Evolutionary conservation across 2,797 vertebrate genomes (phyloP).

Genomic region (Sebastolobus altivelis): DNA sequence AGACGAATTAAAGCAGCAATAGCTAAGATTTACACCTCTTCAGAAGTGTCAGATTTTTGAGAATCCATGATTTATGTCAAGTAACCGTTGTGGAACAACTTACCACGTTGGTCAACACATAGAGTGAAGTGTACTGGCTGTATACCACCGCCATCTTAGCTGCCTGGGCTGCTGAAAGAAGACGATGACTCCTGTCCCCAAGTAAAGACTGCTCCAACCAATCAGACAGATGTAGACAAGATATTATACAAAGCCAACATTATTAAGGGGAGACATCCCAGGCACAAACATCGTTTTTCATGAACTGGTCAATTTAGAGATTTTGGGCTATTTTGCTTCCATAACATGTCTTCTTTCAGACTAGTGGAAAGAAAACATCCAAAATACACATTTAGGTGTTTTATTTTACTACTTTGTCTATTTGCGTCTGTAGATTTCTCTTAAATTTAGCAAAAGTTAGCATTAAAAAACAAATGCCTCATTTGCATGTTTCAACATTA

Average conservation of each 20-base stretch:
- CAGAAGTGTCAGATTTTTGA: not conserved
- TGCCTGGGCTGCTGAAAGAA: slow-evolving; percentile 92
- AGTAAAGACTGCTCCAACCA: slow-evolving; percentile 83
- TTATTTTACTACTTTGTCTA: too few relatives aligned
- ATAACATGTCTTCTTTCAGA: too few relatives aligned
- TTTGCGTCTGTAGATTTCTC: too few relatives aligned
- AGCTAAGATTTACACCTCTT: not conserved
- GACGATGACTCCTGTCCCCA: slow-evolving; percentile 83
- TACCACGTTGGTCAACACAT: slow-evolving; percentile 93
- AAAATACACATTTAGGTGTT: too few relatives aligned
- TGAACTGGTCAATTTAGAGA: too few relatives aligned
- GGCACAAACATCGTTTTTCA: too few relatives aligned
- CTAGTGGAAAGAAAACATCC: too few relatives aligned
- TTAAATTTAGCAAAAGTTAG: too few relatives aligned
- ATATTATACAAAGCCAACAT: not conserved
- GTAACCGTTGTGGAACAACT: slow-evolving; percentile 36
- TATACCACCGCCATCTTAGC: slow-evolving; percentile 91
- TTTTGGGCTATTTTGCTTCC: rapidly evolving
- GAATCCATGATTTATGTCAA: not conserved
- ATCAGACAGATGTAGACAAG: not conserved
- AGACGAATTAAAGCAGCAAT: not conserved
- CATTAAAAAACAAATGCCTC: too few relatives aligned
- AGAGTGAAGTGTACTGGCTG: slow-evolving; percentile 92
- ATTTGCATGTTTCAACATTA: too few relatives aligned
- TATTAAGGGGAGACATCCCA: too few relatives aligned